A percentile compares a stretch with the other conserved stretches of the same genome.
These are phyloP conservation scores for Ciconia nigra DNA, from an alignment of 2,797 vertebrate species.

Conservation along the genomic window DNA sequence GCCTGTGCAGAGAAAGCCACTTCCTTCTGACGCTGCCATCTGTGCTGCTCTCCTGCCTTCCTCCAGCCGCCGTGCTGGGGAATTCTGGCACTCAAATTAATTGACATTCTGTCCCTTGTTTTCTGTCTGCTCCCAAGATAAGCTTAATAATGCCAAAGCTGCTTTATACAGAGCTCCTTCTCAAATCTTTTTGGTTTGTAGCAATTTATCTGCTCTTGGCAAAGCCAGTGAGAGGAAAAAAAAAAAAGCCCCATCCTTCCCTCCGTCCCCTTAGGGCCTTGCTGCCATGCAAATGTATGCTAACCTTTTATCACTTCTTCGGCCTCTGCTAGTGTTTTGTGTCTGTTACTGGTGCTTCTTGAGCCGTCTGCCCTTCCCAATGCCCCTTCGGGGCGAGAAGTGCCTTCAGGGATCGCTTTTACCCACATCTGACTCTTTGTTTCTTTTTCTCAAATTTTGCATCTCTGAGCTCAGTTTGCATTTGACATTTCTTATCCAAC, in stretches of 20 bases:
- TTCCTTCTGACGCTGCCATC: not conserved
- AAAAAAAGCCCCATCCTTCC: too few relatives aligned
- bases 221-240: not conserved
- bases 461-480: not conserved
- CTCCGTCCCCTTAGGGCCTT: not conserved
- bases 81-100: not conserved
- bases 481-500: not conserved
- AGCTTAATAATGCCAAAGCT: not conserved
- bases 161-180: not conserved
- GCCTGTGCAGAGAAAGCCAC: not conserved
- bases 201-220: not conserved
- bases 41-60: not conserved
- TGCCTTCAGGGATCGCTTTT: not conserved
- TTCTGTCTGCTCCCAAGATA: not conserved
- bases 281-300: fast-evolving
- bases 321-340: not conserved
- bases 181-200: not conserved
- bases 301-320: not conserved
- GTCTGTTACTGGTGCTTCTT: not conserved
- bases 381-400: not conserved
- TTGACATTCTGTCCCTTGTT: constrained; percentile 3
- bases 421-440: not conserved
- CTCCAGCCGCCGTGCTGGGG: fast-evolving
- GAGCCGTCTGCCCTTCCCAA: not conserved
- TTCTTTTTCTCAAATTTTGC: not conserved